Conservation (phyloP, 2,888 invertebrate species). For the Pachymerium ferrugineum region DNA sequence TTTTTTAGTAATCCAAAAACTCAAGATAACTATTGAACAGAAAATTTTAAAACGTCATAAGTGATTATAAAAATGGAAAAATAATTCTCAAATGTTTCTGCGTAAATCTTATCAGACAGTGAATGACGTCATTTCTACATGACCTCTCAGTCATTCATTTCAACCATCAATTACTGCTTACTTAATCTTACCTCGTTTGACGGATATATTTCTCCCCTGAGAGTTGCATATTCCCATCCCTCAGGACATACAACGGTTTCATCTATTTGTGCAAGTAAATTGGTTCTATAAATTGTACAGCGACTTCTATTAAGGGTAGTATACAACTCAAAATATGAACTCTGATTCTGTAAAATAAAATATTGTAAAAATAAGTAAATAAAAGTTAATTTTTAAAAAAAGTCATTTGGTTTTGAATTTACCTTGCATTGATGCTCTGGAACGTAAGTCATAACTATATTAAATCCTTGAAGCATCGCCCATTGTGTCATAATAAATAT, state of each 20-base stretch:
- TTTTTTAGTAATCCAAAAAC: no score
- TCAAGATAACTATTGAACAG: no score
- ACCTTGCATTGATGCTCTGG: conserved; percentile 14
- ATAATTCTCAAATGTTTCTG: no score
- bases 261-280: neutral
- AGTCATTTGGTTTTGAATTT: no score
- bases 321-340: neutral
- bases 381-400: neutral
- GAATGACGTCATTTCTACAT: no score
- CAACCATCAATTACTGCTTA: no score
- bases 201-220: conserved; percentile 9
- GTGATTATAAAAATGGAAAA: no score
- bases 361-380: neutral
- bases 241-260: neutral
- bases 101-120: neutral
- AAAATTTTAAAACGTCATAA: no score
- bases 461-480: conserved; percentile 7
- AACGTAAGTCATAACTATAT: neutral
- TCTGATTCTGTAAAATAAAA: neutral
- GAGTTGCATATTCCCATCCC: neutral
- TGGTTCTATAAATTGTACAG: neutral
- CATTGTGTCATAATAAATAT: neutral
- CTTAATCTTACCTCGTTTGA: conserved; percentile 1
- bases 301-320: neutral
- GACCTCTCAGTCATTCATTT: no score